Conservation (phyloP, 1,140 invertebrate genomes). For the Cotesia vestalis region DNA sequence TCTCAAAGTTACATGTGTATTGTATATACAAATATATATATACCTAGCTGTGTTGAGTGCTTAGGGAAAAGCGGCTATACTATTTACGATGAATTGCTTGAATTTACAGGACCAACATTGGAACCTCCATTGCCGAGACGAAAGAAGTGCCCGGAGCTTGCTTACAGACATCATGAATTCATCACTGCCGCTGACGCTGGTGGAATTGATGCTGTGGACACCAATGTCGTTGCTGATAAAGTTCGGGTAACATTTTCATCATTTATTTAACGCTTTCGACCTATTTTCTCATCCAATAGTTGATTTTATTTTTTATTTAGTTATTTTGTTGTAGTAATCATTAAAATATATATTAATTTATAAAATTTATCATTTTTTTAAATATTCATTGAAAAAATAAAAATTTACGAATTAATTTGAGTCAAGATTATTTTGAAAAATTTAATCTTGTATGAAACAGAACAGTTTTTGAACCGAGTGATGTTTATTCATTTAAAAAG, state of each 20-base stretch:
- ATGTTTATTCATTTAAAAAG: no score
- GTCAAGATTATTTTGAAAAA: no score
- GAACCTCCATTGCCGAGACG: constrained; percentile 84
- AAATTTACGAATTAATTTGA: no score
- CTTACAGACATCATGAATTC: constrained; percentile 84
- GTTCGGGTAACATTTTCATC: constrained; percentile 48
- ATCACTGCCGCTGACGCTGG: constrained; percentile 71
- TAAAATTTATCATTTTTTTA: no score
- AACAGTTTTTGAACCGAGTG: no score
- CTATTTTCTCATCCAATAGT: neutral
- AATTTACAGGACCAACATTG: constrained; percentile 68
- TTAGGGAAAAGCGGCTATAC: neutral
- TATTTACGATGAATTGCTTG: constrained; percentile 35
- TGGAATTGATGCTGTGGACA: constrained; percentile 62
- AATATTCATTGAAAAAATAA: no score
- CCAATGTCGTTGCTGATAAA: constrained; percentile 64
- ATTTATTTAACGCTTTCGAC: neutral
- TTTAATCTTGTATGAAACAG: no score
- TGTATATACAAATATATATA: neutral
- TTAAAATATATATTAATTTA: no score
- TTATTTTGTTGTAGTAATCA: no score
- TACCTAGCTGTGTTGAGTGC: neutral
- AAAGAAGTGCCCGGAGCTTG: constrained; percentile 87
- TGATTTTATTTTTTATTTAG: no score
- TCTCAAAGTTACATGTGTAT: neutral